These are phyloP conservation scores for Odobenus rosmarus DNA, from an alignment of 2,113 vertebrate genomes.

Conservation along the genomic window DNA sequence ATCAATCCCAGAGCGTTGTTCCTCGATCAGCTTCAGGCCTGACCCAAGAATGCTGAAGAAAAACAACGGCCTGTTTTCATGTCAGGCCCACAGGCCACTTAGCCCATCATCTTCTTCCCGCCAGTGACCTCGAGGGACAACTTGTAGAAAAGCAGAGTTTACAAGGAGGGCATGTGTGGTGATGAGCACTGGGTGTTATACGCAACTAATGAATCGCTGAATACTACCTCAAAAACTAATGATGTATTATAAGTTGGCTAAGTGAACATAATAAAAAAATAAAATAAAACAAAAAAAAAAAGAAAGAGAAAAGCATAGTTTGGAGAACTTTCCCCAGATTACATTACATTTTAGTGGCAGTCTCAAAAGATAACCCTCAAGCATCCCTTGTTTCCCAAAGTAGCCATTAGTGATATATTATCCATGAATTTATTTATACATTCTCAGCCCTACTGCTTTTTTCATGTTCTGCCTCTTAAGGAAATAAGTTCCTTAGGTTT, in stretches of 20 bases:
- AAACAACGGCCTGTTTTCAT: not conserved
- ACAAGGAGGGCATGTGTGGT: no score
- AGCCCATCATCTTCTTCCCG: not conserved
- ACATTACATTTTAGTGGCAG: not conserved
- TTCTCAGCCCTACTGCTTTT: not conserved
- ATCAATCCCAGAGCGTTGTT: not conserved
- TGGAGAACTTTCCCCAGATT: constrained; percentile 8
- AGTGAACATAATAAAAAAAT: no score
- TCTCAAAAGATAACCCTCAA: not conserved
- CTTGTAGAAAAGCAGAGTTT: not conserved
- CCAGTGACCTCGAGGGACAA: not conserved
- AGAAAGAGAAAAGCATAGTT: not conserved
- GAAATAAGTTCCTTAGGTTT: not conserved
- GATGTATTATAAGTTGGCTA: no score
- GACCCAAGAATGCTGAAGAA: not conserved
- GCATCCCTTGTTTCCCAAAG: not conserved
- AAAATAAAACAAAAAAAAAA: no score
- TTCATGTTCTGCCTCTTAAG: not conserved
- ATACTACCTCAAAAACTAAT: no score
- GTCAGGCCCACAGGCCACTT: not conserved
- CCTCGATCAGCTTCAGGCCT: not conserved
- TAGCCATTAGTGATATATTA: not conserved
- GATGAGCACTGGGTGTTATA: no score
- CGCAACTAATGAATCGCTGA: no score
- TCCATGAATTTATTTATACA: not conserved